Conservation (phyloP, 2,797 vertebrate species). For the Sparus aurata region DNA sequence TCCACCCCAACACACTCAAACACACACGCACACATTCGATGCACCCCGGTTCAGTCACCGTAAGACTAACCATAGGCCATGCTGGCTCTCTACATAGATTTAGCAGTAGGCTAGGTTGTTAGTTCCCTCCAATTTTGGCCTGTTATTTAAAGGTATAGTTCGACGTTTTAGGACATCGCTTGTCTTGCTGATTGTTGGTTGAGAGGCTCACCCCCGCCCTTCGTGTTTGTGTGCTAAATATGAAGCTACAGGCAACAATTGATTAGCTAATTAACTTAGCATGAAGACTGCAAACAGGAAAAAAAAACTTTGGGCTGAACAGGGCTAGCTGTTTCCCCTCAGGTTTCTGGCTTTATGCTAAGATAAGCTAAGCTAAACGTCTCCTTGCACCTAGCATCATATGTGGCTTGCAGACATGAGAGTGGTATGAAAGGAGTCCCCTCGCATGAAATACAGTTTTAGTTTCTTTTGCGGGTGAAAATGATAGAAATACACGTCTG, state of each 20-base stretch:
- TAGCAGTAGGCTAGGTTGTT: not conserved
- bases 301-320: not conserved
- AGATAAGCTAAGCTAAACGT: not conserved
- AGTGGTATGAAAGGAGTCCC: not conserved
- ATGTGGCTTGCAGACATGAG: too few relatives aligned
- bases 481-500: too few relatives aligned
- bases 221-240: not conserved
- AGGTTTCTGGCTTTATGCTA: not conserved
- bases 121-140: not conserved
- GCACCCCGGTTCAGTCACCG: not conserved
- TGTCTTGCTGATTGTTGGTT: too few relatives aligned
- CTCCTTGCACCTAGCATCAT: not conserved
- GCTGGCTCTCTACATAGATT: not conserved
- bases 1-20: not conserved
- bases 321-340: not conserved
- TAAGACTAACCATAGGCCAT: not conserved
- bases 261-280: constrained; percentile 2
- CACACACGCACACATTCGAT: not conserved
- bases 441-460: not conserved
- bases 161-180: too few relatives aligned
- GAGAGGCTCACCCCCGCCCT: too few relatives aligned
- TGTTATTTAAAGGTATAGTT: not conserved
- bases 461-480: not conserved
- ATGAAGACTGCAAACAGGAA: not conserved
- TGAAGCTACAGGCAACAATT: not conserved